Evolutionary conservation across 2,113 vertebrate species (phyloP).

Genomic region (Caloenas nicobarica): DNA sequence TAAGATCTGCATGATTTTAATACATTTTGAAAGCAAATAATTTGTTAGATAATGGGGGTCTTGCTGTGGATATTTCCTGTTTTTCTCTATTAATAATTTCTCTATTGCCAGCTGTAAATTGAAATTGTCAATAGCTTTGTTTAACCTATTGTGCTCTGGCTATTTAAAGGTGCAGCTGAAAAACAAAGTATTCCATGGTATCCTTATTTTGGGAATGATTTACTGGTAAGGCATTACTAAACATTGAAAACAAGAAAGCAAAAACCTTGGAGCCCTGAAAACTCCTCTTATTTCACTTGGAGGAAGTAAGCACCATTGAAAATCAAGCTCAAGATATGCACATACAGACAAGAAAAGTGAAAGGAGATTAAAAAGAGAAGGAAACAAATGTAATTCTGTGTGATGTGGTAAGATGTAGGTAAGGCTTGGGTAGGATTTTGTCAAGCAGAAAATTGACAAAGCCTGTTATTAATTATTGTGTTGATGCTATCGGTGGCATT

Average conservation of each 20-base stretch:
- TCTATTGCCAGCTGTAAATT: background rate
- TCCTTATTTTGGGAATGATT: background rate
- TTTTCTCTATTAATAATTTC: constrained; percentile 62
- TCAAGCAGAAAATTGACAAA: constrained; percentile 76
- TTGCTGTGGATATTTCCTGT: constrained; percentile 54
- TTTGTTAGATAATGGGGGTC: constrained; percentile 53
- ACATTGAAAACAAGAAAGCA: background rate
- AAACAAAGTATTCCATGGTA: background rate
- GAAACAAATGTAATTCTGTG: constrained; percentile 35
- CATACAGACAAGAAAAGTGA: background rate
- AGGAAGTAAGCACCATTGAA: background rate
- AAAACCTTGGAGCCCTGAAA: background rate
- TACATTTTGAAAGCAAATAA: constrained; percentile 68
- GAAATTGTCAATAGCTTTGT: background rate
- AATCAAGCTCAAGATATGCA: constrained; percentile 8
- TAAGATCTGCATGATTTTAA: constrained; percentile 70
- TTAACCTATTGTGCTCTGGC: constrained; percentile 35
- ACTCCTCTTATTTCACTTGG: background rate
- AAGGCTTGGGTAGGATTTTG: constrained; percentile 53
- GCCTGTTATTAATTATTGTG: constrained; percentile 73
- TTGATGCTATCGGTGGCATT: constrained; percentile 65
- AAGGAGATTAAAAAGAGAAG: constrained; percentile 44
- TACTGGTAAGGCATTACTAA: background rate
- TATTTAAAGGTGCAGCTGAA: background rate
- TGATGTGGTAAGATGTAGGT: constrained; percentile 63